Evolutionary conservation across 2,888 invertebrate genomes (phyloP).

Genomic region (Parthenolecanium corni): DNA sequence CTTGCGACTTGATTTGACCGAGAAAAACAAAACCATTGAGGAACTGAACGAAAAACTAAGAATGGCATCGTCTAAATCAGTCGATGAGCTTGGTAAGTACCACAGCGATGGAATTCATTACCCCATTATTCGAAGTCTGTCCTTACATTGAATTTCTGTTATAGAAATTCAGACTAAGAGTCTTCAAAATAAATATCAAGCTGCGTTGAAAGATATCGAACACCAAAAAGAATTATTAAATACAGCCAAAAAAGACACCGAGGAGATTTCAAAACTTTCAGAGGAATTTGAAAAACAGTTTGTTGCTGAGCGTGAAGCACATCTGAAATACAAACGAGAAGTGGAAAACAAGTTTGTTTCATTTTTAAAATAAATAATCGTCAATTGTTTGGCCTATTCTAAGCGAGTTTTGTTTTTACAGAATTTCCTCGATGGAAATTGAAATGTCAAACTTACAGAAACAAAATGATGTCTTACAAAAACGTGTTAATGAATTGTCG

Average conservation of each 20-base stretch:
- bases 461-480: constrained; percentile 44
- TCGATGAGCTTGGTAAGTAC: constrained; percentile 43
- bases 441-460: constrained; percentile 33
- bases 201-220: constrained; percentile 7
- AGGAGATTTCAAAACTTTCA: constrained; percentile 75
- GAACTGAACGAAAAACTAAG: constrained; percentile 11
- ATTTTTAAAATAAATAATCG: background rate
- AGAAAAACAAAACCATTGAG: constrained; percentile 37
- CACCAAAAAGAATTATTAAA: constrained; percentile 52
- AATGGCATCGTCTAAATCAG: constrained; percentile 10
- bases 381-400: background rate
- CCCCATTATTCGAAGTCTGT: constrained; percentile 44
- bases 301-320: constrained; percentile 49
- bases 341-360: constrained; percentile 45
- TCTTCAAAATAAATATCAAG: constrained; percentile 13
- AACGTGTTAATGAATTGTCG: constrained; percentile 36
- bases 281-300: constrained; percentile 69
- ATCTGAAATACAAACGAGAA: constrained; percentile 48
- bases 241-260: constrained; percentile 60
- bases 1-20: constrained; percentile 48
- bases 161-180: constrained; percentile 15
- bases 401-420: background rate
- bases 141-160: background rate
- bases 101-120: no score
- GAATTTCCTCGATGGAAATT: constrained; percentile 37